Base-by-base conservation (phyloP, 2,888 invertebrate species). In the Acrobasis repandana region DNA sequence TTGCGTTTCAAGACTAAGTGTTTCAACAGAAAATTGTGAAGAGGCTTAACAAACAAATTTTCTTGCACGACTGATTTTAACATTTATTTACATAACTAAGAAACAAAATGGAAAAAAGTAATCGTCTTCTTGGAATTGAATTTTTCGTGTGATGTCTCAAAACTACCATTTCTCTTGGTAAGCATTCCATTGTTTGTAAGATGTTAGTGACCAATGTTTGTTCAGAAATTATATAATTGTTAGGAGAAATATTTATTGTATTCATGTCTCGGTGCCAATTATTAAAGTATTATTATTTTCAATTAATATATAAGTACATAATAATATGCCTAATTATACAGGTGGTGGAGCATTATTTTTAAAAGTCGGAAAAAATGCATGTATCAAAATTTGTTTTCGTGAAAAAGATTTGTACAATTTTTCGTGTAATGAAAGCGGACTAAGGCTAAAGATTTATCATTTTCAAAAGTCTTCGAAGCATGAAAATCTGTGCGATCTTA, bases 1-100 rank as follows among this genome's bases (percentile, higher is more conserved):
- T 28, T 33, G 51, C 14, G 51, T 33, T 69, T n/a, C n/a, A n/a
- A n/a, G n/a, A 61, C 58, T 66, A 64, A 10, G n/a, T 28, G 8
- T 28, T 59, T 67, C 69, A 72, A 74, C 75, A 73, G 75, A 74
- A 76, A 73, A 74, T 71, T 72, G 63, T 64, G 65, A 71, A 68
- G 60, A 64, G 49, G 48, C 54, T 66, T 68, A 64, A 62, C 62
- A 61, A 64, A 65, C 64, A 66, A 67, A 66, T 65, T 75, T 65
- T 74, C 68, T 72, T 70, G 77, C 76, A 77, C 75, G 84, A 83
- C 83, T 84, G 84, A 84, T 80, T 82, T 79, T 77, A 73, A 68
- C 74, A 74, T 72, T 75, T 70, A 66, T 75, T 76, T 71, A 71
- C 59, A 38, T 18, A 54, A 43, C 63, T 62, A 67, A 62, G 63